Base-by-base conservation (phyloP, 2,113 vertebrate species). In the Antennarius striatus region DNA sequence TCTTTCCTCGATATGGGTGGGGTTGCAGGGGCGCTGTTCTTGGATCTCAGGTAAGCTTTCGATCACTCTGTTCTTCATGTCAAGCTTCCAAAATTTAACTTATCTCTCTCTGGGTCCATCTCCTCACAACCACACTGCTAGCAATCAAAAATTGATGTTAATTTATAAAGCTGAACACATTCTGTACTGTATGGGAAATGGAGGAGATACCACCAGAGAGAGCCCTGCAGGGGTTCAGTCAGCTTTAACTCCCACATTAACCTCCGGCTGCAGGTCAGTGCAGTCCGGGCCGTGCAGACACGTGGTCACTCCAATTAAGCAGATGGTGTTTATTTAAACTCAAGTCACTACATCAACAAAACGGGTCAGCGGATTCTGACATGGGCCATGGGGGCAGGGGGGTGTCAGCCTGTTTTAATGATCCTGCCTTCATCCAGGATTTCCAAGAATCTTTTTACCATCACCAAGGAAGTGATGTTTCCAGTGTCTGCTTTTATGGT, bases 281-380 rank as follows among this genome's bases (percentile, higher is more conserved):
- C 29, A 63, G 32, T 22, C 8, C 17, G 29, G 47, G 36, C 39
- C 15, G n/a, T n/a, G 16, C n/a, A 28, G 29, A 36, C 47, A 11
- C 43, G 52, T 12, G 52, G 43, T 45, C 32, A 42, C n/a, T 62
- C 45, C 48, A 71, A 52, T 60, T 52, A 53, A 36, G 40, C 68
- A 70, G 59, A 67, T 81, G 71, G 57, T 54, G 43, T 52, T 71
- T 49, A 71, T 74, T 77, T 42, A 63, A 53, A 58, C 56, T 43
- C 48, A 57, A 59, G 47, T 79, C 43, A 45, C 73, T 60, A 58
- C 28, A 45, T 48, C 32, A 17, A 47, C 30, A 49, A 56, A 70
- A 53, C 45, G 48, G 56, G 46, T 71, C 62, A 61, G 72, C 45
- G 63, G 62, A 73, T 53, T 59, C 1, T 8, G 55, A 55, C 42